Conservation (phyloP, 2,797 vertebrate species). For the Tachyglossus aculeatus region DNA sequence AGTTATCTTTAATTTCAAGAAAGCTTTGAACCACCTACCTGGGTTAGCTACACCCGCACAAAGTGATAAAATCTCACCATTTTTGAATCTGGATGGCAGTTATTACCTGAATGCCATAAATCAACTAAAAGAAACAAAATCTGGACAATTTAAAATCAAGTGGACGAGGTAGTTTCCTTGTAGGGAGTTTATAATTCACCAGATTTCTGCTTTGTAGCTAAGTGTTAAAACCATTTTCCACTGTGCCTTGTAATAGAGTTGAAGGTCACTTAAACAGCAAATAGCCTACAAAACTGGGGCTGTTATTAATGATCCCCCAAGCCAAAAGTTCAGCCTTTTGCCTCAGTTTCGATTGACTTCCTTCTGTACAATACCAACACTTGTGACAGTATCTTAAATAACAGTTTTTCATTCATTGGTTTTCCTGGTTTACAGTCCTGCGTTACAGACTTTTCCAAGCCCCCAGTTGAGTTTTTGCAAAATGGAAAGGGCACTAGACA, state of each 20-base stretch:
- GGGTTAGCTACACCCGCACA: not conserved
- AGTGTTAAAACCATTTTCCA: constrained; percentile 18
- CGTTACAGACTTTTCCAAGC: too few relatives aligned
- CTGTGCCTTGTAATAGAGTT: constrained; percentile 12
- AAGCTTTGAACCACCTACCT: not conserved
- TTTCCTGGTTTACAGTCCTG: too few relatives aligned
- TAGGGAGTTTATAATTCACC: constrained; percentile 26
- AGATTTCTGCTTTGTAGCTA: constrained; percentile 31
- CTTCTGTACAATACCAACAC: constrained; percentile 32
- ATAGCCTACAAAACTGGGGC: not conserved
- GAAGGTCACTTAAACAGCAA: constrained; percentile 47
- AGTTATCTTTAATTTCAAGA: not conserved
- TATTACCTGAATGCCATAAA: too few relatives aligned
- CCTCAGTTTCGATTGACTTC: constrained; percentile 9
- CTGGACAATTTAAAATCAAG: too few relatives aligned
- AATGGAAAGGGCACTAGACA: too few relatives aligned
- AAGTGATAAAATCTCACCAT: too few relatives aligned
- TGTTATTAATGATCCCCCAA: constrained; percentile 23
- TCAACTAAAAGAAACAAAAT: not conserved
- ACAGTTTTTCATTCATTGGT: too few relatives aligned
- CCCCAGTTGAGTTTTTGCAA: too few relatives aligned
- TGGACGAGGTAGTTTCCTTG: too few relatives aligned
- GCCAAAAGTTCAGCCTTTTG: not conserved
- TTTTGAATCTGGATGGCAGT: too few relatives aligned
- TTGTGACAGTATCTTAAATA: too few relatives aligned